Conservation (phyloP, 2,113 vertebrate genomes). For the Solea solea region DNA sequence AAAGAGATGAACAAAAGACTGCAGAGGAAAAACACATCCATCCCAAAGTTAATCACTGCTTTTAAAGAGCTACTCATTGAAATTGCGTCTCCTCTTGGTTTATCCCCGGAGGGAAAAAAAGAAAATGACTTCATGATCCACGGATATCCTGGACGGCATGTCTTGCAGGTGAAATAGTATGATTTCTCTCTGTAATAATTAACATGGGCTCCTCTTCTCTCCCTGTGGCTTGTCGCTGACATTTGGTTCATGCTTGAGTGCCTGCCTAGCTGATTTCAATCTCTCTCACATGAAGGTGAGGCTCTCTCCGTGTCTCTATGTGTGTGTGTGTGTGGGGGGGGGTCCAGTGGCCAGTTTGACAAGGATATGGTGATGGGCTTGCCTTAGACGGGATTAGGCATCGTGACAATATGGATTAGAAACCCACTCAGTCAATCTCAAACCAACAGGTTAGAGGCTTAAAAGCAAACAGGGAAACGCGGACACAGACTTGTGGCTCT, state of each 20-base stretch:
- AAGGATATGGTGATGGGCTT: constrained; percentile 68
- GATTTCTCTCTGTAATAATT: constrained; percentile 79
- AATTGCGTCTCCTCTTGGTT: constrained; percentile 67
- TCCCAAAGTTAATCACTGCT: constrained; percentile 72
- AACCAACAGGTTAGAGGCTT: constrained; percentile 68
- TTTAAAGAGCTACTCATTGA: constrained; percentile 70
- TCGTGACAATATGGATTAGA: constrained; percentile 79
- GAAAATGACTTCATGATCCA: constrained; percentile 76
- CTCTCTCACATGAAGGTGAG: constrained; percentile 81
- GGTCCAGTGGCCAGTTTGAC: constrained; percentile 64
- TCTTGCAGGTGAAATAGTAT: constrained; percentile 64
- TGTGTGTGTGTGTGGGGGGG: constrained; percentile 16
- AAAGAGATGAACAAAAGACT: constrained; percentile 28
- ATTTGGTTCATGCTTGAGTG: constrained; percentile 87
- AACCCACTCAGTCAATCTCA: constrained; percentile 55
- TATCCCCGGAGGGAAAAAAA: constrained; percentile 56
- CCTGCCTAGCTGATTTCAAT: constrained; percentile 83
- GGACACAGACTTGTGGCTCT: constrained; percentile 55
- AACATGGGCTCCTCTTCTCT: constrained; percentile 76
- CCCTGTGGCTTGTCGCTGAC: constrained; percentile 79
- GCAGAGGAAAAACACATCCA: constrained; percentile 29
- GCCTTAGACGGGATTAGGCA: constrained; percentile 77
- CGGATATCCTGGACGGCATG: constrained; percentile 65
- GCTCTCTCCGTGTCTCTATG: constrained; percentile 13
- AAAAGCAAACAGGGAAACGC: constrained; percentile 63